Evolutionary conservation across 2,797 vertebrate species (phyloP).

Genomic region (Danio tinwini): DNA sequence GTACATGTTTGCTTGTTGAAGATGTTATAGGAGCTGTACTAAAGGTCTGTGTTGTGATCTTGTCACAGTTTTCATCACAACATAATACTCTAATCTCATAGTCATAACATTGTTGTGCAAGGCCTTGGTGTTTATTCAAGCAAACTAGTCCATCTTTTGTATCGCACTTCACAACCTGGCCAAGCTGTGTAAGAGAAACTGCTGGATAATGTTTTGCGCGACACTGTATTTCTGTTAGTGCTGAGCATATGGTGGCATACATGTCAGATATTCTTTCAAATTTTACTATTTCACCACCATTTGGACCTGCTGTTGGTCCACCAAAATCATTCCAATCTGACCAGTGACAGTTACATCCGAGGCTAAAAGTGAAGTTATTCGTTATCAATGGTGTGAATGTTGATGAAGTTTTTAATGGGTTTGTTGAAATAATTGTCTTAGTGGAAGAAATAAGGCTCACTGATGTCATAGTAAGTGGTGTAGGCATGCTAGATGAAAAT

Average conservation of each 20-base stretch:
- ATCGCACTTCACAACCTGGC: constrained; percentile 6
- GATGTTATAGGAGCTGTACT: neutral
- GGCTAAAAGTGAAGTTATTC: neutral
- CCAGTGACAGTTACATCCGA: constrained; percentile 23
- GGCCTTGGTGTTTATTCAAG: constrained; percentile 10
- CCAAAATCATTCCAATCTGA: constrained; percentile 12
- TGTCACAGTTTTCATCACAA: constrained; percentile 17
- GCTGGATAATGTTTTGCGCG: constrained; percentile 22
- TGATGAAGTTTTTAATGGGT: neutral
- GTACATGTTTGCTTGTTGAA: neutral
- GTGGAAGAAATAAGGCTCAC: neutral
- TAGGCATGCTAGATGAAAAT: neutral
- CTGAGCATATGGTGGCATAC: neutral
- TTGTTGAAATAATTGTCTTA: neutral
- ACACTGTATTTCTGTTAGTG: constrained; percentile 1
- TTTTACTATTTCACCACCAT: constrained; percentile 13
- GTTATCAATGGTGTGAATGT: neutral
- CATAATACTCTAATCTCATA: constrained; percentile 37
- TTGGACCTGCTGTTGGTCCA: neutral
- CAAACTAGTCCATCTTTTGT: constrained; percentile 19
- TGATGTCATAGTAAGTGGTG: neutral
- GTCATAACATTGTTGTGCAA: constrained; percentile 7
- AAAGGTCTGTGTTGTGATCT: neutral
- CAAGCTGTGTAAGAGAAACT: constrained; percentile 25
- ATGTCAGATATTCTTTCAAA: neutral